A percentile compares a stretch with the other conserved stretches of the same genome.
phyloP scores from a whole-genome alignment of 2,888 invertebrate species.

The Temnothorax rugatulus region DNA sequence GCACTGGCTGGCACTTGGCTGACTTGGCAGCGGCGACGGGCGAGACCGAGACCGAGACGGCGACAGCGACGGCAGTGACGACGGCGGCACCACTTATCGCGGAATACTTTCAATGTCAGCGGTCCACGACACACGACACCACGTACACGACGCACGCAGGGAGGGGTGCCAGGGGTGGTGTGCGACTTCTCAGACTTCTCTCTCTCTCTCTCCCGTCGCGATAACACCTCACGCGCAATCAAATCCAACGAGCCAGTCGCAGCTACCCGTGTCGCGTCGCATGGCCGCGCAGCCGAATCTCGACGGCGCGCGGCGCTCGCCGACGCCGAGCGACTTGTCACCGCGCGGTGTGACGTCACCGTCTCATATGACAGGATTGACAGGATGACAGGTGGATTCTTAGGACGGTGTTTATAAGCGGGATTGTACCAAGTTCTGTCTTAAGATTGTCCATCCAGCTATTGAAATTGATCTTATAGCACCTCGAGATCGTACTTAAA shows the following conservation, averaged over 20 bases:
- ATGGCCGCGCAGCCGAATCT: background rate
- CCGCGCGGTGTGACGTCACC: conserved; percentile 15
- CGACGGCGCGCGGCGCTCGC: conserved; percentile 1
- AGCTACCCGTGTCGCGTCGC: background rate
- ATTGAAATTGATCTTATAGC: background rate
- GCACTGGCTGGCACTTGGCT: background rate
- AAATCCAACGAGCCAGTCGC: background rate
- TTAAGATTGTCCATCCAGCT: background rate
- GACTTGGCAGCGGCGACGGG: no score
- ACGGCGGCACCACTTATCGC: conserved; percentile 52
- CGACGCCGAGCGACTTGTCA: background rate
- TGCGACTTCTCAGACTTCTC: background rate
- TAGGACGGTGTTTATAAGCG: background rate
- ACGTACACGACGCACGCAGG: conserved; percentile 26
- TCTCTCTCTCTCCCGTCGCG: background rate
- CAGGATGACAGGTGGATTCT: background rate
- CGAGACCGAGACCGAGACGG: no score
- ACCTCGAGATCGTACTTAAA: no score
- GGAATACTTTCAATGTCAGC: conserved; percentile 49
- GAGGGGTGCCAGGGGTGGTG: background rate
- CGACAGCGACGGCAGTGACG: background rate
- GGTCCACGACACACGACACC: conserved; percentile 28
- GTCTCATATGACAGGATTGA: background rate
- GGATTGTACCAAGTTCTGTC: background rate
- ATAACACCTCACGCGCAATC: conserved; percentile 23